phyloP scores from a whole-genome alignment of 2,113 vertebrate genomes.

The Forbesichthys agassizii region DNA sequence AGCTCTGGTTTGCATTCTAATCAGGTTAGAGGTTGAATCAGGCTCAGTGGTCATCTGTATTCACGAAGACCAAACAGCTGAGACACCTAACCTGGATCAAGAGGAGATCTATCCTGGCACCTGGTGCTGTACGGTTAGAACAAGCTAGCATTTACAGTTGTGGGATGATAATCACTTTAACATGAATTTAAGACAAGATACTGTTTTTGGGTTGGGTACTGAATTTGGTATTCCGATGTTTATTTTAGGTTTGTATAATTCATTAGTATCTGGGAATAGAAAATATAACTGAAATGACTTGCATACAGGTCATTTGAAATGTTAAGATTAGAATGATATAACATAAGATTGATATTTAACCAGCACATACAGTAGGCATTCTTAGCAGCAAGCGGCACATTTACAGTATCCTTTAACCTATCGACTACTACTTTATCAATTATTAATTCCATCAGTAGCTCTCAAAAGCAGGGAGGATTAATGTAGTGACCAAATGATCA shows the following conservation, averaged over 20 bases:
- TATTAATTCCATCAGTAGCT: no score
- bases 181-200: neutral
- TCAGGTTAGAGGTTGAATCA: constrained; percentile 57
- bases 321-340: neutral
- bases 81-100: constrained; percentile 41
- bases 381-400: no score
- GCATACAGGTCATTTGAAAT: neutral
- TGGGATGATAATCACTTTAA: neutral
- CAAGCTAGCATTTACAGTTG: constrained; percentile 17
- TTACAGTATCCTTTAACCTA: no score
- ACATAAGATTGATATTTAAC: no score
- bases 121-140: constrained; percentile 32
- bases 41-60: constrained; percentile 45
- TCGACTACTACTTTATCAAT: no score
- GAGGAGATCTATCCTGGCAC: constrained; percentile 39
- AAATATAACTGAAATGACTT: neutral
- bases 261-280: neutral
- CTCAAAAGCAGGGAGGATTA: no score
- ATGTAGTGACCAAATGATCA: no score
- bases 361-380: no score
- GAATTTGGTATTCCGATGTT: neutral
- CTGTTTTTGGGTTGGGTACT: neutral
- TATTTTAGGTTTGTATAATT: neutral
- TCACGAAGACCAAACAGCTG: constrained; percentile 50
- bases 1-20: constrained; percentile 45